Evolutionary conservation across 1,140 invertebrate species (phyloP).

Genomic region (Brachionus plicatilis): DNA sequence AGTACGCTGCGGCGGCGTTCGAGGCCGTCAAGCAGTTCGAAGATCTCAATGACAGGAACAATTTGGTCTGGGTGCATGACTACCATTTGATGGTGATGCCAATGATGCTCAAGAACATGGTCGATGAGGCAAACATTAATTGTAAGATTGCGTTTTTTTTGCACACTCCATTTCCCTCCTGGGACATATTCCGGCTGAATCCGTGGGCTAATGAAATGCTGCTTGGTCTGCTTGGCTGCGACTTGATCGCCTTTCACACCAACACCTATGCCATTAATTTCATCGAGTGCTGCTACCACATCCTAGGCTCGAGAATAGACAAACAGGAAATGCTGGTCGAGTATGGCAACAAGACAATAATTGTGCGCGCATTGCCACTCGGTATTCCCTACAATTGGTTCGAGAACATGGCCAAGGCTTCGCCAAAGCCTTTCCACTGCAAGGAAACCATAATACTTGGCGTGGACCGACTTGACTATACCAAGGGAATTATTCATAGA

Average conservation of each 20-base stretch:
- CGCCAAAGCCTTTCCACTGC: slow-evolving; percentile 59
- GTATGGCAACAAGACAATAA: slow-evolving; percentile 73
- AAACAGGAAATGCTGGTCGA: slow-evolving; percentile 77
- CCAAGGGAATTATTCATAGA: slow-evolving; percentile 78
- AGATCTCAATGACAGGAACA: slow-evolving; percentile 57
- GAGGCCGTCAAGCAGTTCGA: slow-evolving; percentile 57
- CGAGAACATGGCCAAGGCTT: slow-evolving; percentile 70
- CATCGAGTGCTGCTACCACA: slow-evolving; percentile 79
- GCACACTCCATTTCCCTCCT: slow-evolving; percentile 84
- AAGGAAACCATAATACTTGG: slow-evolving; percentile 70
- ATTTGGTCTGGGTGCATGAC: slow-evolving; percentile 82
- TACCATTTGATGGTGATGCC: slow-evolving; percentile 83
- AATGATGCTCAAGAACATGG: slow-evolving; percentile 76
- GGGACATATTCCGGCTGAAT: slow-evolving; percentile 81
- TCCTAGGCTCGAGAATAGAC: slow-evolving; percentile 78
- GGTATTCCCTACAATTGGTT: slow-evolving; percentile 76
- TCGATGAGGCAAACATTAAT: slow-evolving; percentile 69
- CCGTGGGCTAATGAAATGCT: slow-evolving; percentile 84
- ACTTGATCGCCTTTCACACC: slow-evolving; percentile 85
- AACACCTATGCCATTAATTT: slow-evolving; percentile 84
- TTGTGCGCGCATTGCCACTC: slow-evolving; percentile 65
- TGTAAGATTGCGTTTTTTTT: slow-evolving; percentile 81
- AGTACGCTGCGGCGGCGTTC: slow-evolving; percentile 73
- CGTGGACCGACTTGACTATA: slow-evolving; percentile 81
- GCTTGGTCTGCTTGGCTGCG: slow-evolving; percentile 70